Percentiles rank a stretch among this genome's conserved stretches.
These are phyloP conservation scores for Fissipunctia ypsillon DNA, from an alignment of 2,888 invertebrate genomes.

Conservation along the genomic window DNA sequence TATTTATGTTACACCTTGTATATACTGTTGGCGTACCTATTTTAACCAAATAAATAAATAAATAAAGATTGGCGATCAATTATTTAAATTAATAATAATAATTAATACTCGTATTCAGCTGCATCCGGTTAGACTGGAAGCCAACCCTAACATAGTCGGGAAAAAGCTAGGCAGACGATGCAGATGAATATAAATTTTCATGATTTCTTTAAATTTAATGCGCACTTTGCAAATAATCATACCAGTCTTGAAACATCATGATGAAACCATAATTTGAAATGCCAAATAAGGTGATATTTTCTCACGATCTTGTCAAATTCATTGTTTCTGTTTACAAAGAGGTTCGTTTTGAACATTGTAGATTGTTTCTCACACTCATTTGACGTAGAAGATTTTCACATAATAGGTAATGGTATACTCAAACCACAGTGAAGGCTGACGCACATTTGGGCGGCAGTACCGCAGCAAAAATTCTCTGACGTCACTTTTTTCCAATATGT, in stretches of 20 bases:
- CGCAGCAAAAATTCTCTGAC: neutral
- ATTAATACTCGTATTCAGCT: too few relatives aligned
- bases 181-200: too few relatives aligned
- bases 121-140: too few relatives aligned
- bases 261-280: constrained; percentile 1
- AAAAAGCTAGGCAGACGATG: too few relatives aligned
- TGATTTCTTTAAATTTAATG: neutral
- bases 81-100: too few relatives aligned
- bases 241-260: neutral
- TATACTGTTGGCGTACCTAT: too few relatives aligned
- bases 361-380: neutral
- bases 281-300: neutral
- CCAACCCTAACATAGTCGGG: too few relatives aligned
- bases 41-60: too few relatives aligned
- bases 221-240: neutral
- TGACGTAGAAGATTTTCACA: neutral
- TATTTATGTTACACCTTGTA: too few relatives aligned
- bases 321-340: constrained; percentile 18
- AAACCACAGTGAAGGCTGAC: neutral
- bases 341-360: neutral
- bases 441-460: neutral
- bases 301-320: constrained; percentile 27
- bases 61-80: too few relatives aligned
- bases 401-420: neutral
- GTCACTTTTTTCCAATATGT: too few relatives aligned